Evolutionary conservation across 2,797 vertebrate species (phyloP).

Genomic region (Cossypha caffra): DNA sequence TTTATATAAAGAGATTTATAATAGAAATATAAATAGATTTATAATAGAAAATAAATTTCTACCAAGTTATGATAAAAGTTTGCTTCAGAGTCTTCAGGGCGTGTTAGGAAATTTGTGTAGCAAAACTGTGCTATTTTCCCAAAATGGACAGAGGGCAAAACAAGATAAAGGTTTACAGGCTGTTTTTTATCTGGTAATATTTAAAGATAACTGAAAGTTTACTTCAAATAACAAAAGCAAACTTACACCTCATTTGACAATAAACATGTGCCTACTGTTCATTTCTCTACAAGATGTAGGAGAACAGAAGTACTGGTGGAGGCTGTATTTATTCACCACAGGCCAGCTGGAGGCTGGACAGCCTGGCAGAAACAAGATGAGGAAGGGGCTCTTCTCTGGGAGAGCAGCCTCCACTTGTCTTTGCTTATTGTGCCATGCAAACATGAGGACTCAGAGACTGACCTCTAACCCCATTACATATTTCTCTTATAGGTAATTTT

Average conservation of each 20-base stretch:
- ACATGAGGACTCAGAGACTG: neutral
- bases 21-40: neutral
- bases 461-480: fast-evolving
- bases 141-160: neutral
- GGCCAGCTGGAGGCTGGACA: neutral
- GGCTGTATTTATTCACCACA: neutral
- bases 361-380: neutral
- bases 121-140: neutral
- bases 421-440: neutral
- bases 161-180: neutral
- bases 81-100: neutral
- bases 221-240: neutral
- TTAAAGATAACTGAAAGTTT: neutral
- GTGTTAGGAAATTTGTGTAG: neutral
- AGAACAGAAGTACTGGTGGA: neutral
- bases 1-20: neutral
- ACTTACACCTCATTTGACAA: neutral
- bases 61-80: neutral
- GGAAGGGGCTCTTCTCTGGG: neutral
- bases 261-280: neutral
- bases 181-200: neutral
- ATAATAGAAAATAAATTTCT: neutral
- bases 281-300: neutral
- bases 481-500: neutral
- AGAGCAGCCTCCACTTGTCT: neutral